Base-by-base conservation (phyloP, 2,888 invertebrate species). In the Galeopsomyia nigrocyanea region DNA sequence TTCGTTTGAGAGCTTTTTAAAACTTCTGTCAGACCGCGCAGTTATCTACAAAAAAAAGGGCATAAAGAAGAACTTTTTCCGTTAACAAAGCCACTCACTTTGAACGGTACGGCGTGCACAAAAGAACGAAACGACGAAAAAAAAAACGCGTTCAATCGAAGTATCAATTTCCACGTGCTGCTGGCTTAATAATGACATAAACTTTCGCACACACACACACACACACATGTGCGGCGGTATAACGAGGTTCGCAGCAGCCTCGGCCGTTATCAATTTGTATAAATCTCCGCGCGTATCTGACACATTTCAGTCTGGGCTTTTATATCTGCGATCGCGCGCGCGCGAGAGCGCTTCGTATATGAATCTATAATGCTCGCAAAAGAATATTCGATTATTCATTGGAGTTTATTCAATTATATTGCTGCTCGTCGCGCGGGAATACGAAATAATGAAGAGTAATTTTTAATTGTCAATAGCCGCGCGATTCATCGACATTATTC, bases 231-330 rank as follows among this genome's bases (percentile, higher is more conserved):
- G 16, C 49, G 21, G 3, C 10, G 21, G 10, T 16, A 47, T 21
- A 50, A 55, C 53, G 19, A n/a, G 14, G 21, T 16, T 58, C 7
- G 26, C 26, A 2, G 26, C 26, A 2, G 26, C 5, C n/a, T n/a
- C n/a, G n/a, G 26, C 51, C 49, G 60, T 68, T 68, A 68, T 63
- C 68, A 63, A 62, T 62, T 69, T 63, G 56, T 69, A 50, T 57
- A 17, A 56, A 50, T 58, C n/a, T 49, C 3, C 13, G 26, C 6
- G 53, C 31, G 21, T 26, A 47, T 69, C 62, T 68, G 68, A 31
- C 68, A 68, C 56, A 56, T 55, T 68, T 68, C 56, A 61, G 17
- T 21, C 61, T 5, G 10, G 31, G 13, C 3, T 1, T 39, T 46
- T 47, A 19, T 62, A 62, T 68, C 68, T 62, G 5, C 26, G 68